Percentiles rank a stretch among this genome's conserved stretches.
Conservation (phyloP, 2,888 invertebrate species). For the Pseudolycoriella hygida region DNA sequence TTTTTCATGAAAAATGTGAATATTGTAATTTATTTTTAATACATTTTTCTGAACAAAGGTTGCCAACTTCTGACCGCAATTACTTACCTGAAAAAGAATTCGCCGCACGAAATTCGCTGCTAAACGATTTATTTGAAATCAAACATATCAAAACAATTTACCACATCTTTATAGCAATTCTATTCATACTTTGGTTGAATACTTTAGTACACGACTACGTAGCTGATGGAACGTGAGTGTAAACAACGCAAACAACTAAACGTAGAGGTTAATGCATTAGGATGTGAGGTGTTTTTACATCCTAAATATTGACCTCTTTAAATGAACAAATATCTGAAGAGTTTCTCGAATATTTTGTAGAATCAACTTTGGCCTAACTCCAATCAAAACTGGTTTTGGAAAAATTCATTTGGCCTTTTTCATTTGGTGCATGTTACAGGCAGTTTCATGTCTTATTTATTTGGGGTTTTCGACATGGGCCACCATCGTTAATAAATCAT, state of each 20-base stretch:
- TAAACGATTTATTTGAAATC: slow-evolving; percentile 60
- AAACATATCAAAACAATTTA: slow-evolving; percentile 70
- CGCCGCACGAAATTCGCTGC: slow-evolving; percentile 52
- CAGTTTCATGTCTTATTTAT: slow-evolving; percentile 28
- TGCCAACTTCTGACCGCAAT: no score
- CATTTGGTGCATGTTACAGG: slow-evolving; percentile 36
- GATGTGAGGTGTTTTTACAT: no score
- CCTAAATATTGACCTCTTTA: no score
- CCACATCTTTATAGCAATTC: slow-evolving; percentile 63
- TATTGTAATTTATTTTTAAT: no score
- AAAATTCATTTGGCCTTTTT: slow-evolving; percentile 37
- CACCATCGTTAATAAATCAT: neutral
- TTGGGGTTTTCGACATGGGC: slow-evolving; percentile 34
- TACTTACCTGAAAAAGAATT: slow-evolving; percentile 45
- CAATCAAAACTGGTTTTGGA: slow-evolving; percentile 39
- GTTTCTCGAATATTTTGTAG: no score
- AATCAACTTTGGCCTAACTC: slow-evolving; percentile 36
- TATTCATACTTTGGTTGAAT: slow-evolving; percentile 54
- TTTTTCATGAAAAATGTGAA: no score
- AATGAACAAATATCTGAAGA: no score
- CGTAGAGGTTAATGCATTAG: no score
- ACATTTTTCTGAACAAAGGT: no score
- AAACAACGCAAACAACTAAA: neutral
- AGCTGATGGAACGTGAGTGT: slow-evolving; percentile 49
- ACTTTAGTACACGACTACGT: slow-evolving; percentile 55